phyloP scores from a whole-genome alignment of 53 echinoderm and acorn worm genomes.

The Actinopyga echinites region DNA sequence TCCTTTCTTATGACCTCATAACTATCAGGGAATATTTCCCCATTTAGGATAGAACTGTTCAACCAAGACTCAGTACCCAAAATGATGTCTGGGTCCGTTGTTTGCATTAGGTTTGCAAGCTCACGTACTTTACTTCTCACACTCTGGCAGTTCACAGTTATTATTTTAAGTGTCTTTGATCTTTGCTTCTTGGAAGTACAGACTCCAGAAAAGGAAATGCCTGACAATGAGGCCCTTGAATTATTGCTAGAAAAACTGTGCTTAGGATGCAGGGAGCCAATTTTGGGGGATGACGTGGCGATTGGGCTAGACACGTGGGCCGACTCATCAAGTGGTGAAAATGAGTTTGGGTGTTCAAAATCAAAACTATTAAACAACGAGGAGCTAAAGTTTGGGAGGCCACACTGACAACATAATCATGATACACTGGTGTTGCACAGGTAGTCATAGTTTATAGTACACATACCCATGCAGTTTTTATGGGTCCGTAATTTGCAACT shows the following conservation, averaged over 20 bases:
- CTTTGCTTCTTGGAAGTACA: not conserved
- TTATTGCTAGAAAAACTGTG: not conserved
- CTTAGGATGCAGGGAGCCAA: not conserved
- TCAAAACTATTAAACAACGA: conserved; percentile 19
- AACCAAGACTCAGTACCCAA: conserved; percentile 39
- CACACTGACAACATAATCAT: conserved; percentile 13
- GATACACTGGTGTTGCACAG: not conserved
- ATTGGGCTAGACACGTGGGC: not conserved
- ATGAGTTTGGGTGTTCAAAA: not conserved
- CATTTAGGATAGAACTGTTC: conserved; percentile 17
- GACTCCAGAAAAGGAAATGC: not conserved
- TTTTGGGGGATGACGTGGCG: not conserved
- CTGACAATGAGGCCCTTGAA: not conserved
- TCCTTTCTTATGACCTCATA: conserved; percentile 39
- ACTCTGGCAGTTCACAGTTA: conserved; percentile 23
- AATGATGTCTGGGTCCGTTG: too few species aligned
- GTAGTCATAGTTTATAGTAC: not conserved
- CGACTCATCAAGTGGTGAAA: too few species aligned
- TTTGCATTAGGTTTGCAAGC: conserved; percentile 40
- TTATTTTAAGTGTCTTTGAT: not conserved
- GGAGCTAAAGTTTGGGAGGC: conserved; percentile 18
- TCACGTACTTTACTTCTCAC: conserved; percentile 29
- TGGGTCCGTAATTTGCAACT: conserved; percentile 9
- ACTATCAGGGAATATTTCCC: conserved; percentile 37
- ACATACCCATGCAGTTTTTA: conserved; percentile 6